phyloP scores from a whole-genome alignment of 2,113 vertebrate genomes.

The Micronycteris hirsuta region DNA sequence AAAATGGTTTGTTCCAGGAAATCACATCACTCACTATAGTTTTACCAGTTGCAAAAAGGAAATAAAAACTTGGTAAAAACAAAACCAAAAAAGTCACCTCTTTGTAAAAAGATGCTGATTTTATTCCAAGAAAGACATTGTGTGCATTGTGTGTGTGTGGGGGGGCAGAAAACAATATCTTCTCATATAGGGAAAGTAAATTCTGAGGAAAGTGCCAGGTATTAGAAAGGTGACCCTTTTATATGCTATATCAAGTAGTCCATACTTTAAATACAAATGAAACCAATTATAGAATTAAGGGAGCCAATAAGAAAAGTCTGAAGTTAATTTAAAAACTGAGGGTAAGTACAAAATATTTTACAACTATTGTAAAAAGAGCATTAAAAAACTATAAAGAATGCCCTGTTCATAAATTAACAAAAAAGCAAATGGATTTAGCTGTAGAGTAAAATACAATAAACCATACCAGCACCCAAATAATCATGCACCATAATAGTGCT shows the following conservation, averaged over 20 bases:
- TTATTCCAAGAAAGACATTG: conserved; percentile 22
- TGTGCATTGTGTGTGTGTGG: background rate
- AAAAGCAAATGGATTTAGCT: conserved; percentile 20
- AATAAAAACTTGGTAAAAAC: background rate
- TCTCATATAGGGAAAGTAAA: background rate
- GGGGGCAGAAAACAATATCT: conserved; percentile 10
- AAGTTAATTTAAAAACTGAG: conserved; percentile 7
- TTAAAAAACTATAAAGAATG: conserved; percentile 3
- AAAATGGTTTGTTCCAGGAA: conserved; percentile 33
- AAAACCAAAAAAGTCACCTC: background rate
- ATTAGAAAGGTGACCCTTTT: background rate
- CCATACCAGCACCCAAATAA: conserved; percentile 20
- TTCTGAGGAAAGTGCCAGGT: background rate
- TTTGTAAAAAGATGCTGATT: conserved; percentile 35
- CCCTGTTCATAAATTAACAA: conserved; percentile 37
- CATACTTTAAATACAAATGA: conserved; percentile 48
- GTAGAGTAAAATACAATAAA: conserved; percentile 19
- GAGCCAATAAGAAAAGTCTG: conserved; percentile 8
- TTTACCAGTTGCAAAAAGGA: background rate
- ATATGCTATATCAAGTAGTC: background rate
- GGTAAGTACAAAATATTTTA: background rate
- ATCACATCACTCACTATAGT: background rate
- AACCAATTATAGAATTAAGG: conserved; percentile 43
- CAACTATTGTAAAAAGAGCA: background rate
- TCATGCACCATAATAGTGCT: background rate